Percentiles rank a stretch among this genome's conserved stretches.
These are phyloP conservation scores for Potorous gilbertii DNA, from an alignment of 2,797 vertebrate genomes.

Conservation along the genomic window DNA sequence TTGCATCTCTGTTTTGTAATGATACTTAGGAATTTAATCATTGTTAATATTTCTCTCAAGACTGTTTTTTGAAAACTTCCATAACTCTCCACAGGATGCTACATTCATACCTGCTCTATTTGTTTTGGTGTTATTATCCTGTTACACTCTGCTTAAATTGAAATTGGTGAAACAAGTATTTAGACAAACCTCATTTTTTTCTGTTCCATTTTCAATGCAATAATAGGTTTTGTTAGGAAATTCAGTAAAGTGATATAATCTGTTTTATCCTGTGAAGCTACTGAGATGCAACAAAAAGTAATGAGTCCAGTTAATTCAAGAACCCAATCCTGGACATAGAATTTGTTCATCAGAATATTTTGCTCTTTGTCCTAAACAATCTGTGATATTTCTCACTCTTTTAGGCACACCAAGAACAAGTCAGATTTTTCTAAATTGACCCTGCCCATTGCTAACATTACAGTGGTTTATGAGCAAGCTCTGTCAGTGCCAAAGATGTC, in stretches of 20 bases:
- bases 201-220: not conserved
- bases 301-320: constrained; percentile 8
- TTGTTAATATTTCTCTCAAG: constrained; percentile 37
- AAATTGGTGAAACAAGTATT: constrained; percentile 45
- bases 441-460: constrained; percentile 25
- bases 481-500: constrained; percentile 59
- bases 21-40: constrained; percentile 56
- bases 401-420: constrained; percentile 64
- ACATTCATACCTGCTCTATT: not conserved
- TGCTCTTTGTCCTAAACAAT: constrained; percentile 48
- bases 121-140: constrained; percentile 52
- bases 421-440: constrained; percentile 60
- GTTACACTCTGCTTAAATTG: constrained; percentile 60
- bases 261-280: not conserved
- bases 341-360: constrained; percentile 58
- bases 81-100: constrained; percentile 35
- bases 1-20: constrained; percentile 31
- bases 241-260: constrained; percentile 44
- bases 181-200: constrained; percentile 33
- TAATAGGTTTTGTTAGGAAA: constrained; percentile 23
- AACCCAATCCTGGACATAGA: constrained; percentile 4
- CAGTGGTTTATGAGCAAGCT: constrained; percentile 49
- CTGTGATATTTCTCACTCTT: constrained; percentile 38
- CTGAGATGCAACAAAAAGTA: constrained; percentile 23
- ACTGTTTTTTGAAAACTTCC: constrained; percentile 62